Evolutionary conservation across 2,888 invertebrate genomes (phyloP).

Genomic region (Chymomyza amoena): DNA sequence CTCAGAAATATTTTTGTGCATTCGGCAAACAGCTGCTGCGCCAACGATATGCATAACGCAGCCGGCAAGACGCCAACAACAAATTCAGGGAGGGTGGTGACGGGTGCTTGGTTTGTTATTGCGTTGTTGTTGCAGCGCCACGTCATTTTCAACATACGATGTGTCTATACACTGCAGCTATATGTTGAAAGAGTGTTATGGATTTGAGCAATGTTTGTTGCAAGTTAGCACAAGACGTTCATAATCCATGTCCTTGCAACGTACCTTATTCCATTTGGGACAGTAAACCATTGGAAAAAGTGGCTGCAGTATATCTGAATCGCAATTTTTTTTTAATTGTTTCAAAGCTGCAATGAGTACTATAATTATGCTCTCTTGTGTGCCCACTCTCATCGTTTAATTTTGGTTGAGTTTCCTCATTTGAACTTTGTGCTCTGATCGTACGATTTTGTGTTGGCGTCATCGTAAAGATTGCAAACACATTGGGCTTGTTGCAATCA

Average conservation of each 20-base stretch:
- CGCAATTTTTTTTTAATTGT: no score
- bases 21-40: slow-evolving; percentile 36
- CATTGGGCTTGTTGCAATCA: slow-evolving; percentile 27
- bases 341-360: no score
- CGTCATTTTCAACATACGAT: slow-evolving; percentile 38
- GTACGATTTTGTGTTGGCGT: slow-evolving; percentile 55
- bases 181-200: slow-evolving; percentile 35
- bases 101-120: slow-evolving; percentile 15
- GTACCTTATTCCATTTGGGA: no score
- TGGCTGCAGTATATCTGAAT: no score
- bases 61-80: slow-evolving; percentile 38
- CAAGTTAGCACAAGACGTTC: neutral
- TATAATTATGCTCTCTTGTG: slow-evolving; percentile 1
- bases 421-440: slow-evolving; percentile 52
- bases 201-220: slow-evolving; percentile 25
- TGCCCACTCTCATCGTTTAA: slow-evolving; percentile 11
- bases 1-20: slow-evolving; percentile 34
- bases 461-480: slow-evolving; percentile 21
- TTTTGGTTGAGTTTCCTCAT: slow-evolving; percentile 7
- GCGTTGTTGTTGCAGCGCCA: slow-evolving; percentile 24
- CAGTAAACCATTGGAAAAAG: no score
- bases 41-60: slow-evolving; percentile 42
- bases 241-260: no score
- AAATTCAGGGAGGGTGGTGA: neutral
- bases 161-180: slow-evolving; percentile 15